Base-by-base conservation (phyloP, 2,797 vertebrate species). In the Hephaestus fuliginosus region DNA sequence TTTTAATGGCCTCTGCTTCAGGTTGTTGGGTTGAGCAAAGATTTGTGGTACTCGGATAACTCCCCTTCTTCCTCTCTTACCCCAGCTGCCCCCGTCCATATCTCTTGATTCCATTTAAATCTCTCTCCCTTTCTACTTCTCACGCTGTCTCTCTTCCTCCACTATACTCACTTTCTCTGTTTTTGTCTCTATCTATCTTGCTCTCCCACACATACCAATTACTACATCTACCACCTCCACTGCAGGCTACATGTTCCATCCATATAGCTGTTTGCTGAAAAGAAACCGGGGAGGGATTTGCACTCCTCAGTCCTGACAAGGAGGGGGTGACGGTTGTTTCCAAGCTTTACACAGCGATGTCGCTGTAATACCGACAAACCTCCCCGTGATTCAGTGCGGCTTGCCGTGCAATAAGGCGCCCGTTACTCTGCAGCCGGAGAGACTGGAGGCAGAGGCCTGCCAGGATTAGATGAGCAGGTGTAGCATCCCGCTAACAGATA, bases 1-100 rank as follows among this genome's bases (percentile, higher is more conserved):
- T 92, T 92, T 94, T 95, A 95, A 95, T 95, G 93, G 94, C 89
- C 91, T 92, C 87, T 90, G 94, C 95, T 95, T 95, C 94, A 95
- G 95, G 95, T 96, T 95, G 93, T 92, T 89, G 91, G 91, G 85
- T 92, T 95, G 90, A 91, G 86, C 87, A 90, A 92, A 93, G 91
- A 96, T 96, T 94, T 95, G 93, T 93, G 87, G 76, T 76, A 87
- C 87, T 90, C 80, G 78, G 76, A 86, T 92, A 86, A 74, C 64
- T 81, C 74, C 78, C 83, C 76, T 81, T 78, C 64, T 55, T 72
- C 72, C 74, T 74, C 75, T 66, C 73, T 70, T 81, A 75, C 44
- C 81, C 75, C 52, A 44, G n/a, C 77, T 75, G 53, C 62, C 82
- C 75, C 57, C 52, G 6, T 77, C 70, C 77, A 61, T 74, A 90